These are phyloP conservation scores for Notoglanidium macrostoma DNA, from an alignment of 2,797 vertebrate genomes.

Conservation along the genomic window DNA sequence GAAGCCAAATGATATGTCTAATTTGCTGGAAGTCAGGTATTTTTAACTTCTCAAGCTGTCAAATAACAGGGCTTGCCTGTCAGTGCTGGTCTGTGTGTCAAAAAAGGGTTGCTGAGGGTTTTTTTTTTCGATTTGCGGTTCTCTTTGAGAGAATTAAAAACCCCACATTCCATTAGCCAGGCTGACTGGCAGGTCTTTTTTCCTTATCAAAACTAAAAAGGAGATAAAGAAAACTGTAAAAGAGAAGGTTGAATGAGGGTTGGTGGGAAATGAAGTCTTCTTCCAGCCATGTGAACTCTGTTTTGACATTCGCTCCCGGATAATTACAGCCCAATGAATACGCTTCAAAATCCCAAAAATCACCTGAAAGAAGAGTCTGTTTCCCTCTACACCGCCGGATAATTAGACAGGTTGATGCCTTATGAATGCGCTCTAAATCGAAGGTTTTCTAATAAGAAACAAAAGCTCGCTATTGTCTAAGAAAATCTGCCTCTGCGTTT, in stretches of 20 bases:
- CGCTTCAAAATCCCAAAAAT: constrained; percentile 59
- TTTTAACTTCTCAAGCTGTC: constrained; percentile 84
- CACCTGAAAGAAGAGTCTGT: constrained; percentile 49
- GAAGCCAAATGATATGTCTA: constrained; percentile 84
- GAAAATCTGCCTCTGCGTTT: constrained; percentile 29
- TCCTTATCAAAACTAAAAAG: constrained; percentile 71
- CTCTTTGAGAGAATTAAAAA: constrained; percentile 79
- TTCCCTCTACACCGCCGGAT: constrained; percentile 52
- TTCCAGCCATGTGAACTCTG: constrained; percentile 65
- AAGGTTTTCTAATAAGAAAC: constrained; percentile 47
- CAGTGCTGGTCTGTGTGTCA: constrained; percentile 67
- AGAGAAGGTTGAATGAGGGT: constrained; percentile 54
- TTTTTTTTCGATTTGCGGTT: constrained; percentile 74
- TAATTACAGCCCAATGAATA: constrained; percentile 57
- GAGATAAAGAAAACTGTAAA: constrained; percentile 53
- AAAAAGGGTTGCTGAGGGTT: constrained; percentile 77
- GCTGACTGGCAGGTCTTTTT: constrained; percentile 75
- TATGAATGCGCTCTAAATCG: constrained; percentile 46
- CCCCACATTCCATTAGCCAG: constrained; percentile 72
- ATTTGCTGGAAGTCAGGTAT: constrained; percentile 82
- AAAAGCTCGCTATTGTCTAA: constrained; percentile 35
- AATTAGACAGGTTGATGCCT: constrained; percentile 63
- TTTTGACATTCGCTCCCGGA: constrained; percentile 63
- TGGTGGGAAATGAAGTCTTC: constrained; percentile 67
- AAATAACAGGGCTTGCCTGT: constrained; percentile 81